A percentile compares a stretch with the other conserved stretches of the same genome.
phyloP scores from a whole-genome alignment of 2,113 vertebrate genomes.

The Zosterops pallidus region DNA sequence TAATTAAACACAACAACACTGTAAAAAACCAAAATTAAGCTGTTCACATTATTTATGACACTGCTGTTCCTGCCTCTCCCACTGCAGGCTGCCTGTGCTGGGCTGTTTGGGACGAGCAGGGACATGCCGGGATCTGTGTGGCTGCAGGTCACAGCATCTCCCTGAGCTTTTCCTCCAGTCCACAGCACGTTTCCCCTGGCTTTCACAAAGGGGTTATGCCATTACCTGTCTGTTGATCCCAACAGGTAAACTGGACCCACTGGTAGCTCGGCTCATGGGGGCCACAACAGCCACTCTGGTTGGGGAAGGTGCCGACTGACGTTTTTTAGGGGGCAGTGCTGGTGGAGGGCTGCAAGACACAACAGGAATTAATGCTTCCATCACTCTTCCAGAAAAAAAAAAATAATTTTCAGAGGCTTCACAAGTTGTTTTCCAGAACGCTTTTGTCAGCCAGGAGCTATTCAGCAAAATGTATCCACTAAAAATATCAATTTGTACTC shows the following conservation, averaged over 20 bases:
- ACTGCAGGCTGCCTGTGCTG: background rate
- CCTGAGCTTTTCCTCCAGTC: background rate
- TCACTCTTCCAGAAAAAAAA: background rate
- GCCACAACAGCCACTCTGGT: constrained; percentile 94
- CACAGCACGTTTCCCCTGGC: background rate
- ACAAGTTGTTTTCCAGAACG: background rate
- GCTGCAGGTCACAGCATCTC: background rate
- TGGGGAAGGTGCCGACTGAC: constrained; percentile 91
- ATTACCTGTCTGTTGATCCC: constrained; percentile 91
- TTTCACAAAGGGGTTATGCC: background rate
- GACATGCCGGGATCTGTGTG: background rate
- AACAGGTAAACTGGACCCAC: constrained; percentile 90
- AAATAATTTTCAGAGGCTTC: background rate
- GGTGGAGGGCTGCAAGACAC: constrained; percentile 85
- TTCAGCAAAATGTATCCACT: background rate
- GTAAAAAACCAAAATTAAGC: background rate
- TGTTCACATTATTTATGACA: background rate
- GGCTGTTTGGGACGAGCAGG: background rate
- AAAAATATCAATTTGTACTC: background rate
- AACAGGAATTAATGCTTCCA: background rate
- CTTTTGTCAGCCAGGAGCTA: background rate
- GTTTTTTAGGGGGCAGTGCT: constrained; percentile 93
- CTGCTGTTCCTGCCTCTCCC: background rate
- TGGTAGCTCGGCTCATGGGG: constrained; percentile 91
- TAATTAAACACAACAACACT: background rate